Percentiles rank a stretch among this genome's conserved stretches.
phyloP scores from a whole-genome alignment of 2,888 invertebrate species.

The Dolichopus griseipennis region DNA sequence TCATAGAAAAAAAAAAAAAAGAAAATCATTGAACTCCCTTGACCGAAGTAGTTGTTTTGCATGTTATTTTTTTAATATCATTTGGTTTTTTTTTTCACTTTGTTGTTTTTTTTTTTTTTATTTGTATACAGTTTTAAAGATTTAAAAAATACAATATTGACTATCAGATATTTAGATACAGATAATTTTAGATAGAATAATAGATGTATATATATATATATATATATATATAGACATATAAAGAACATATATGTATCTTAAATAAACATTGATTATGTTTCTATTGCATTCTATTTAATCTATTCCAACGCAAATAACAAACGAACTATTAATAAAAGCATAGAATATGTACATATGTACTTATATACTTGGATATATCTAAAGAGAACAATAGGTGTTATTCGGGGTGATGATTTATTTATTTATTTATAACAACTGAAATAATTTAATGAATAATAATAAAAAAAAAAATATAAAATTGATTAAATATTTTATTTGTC shows the following conservation, averaged over 20 bases:
- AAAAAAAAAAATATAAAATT: neutral
- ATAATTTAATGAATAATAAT: no score
- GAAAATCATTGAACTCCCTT: slow-evolving; percentile 9
- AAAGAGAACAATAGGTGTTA: neutral
- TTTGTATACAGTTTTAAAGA: no score
- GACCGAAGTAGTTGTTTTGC: slow-evolving; percentile 4
- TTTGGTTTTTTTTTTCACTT: neutral
- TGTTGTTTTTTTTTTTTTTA: no score
- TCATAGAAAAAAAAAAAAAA: neutral
- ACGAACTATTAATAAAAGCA: no score
- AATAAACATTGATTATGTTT: no score
- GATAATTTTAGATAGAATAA: no score
- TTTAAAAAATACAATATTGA: neutral
- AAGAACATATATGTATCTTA: no score
- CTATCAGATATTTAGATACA: neutral
- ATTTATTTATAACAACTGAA: neutral
- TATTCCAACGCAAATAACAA: no score
- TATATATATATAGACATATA: no score
- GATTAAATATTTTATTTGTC: no score
- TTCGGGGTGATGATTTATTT: neutral
- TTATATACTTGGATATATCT: neutral
- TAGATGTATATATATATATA: no score
- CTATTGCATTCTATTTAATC: neutral
- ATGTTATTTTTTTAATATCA: neutral
- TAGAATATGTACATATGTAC: no score